A percentile compares a stretch with the other conserved stretches of the same genome.
Conservation (phyloP, 2,888 invertebrate genomes). For the Rhagium mordax region DNA sequence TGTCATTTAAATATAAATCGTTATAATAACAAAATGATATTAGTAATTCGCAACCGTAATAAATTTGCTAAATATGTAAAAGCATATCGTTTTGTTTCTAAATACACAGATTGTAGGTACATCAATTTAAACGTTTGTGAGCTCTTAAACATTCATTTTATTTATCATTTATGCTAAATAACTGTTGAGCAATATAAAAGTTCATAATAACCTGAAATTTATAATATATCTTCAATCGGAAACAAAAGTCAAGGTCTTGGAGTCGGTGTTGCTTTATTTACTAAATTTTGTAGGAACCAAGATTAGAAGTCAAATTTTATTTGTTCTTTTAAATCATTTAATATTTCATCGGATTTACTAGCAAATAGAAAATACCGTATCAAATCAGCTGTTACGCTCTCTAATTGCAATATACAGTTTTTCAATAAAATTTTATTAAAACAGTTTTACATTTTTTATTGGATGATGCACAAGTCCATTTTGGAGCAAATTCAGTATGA, state of each 20-base stretch:
- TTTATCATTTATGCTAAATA: background rate
- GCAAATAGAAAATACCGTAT: background rate
- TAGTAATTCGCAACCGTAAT: too few species aligned
- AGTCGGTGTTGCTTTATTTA: too few species aligned
- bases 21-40: too few species aligned
- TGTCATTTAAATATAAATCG: too few species aligned
- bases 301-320: too few species aligned
- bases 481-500: background rate
- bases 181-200: background rate
- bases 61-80: too few species aligned
- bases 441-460: background rate
- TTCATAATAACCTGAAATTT: background rate
- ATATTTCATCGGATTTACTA: too few species aligned
- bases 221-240: background rate
- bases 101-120: too few species aligned
- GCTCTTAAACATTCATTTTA: background rate
- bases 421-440: background rate
- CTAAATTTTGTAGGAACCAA: too few species aligned
- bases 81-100: too few species aligned
- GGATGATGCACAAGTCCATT: background rate
- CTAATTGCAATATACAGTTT: background rate
- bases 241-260: background rate
- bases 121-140: background rate
- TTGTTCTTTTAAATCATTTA: too few species aligned
- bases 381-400: background rate